Conservation (phyloP, 2,888 invertebrate species). For the Pseudolycoriella hygida region DNA sequence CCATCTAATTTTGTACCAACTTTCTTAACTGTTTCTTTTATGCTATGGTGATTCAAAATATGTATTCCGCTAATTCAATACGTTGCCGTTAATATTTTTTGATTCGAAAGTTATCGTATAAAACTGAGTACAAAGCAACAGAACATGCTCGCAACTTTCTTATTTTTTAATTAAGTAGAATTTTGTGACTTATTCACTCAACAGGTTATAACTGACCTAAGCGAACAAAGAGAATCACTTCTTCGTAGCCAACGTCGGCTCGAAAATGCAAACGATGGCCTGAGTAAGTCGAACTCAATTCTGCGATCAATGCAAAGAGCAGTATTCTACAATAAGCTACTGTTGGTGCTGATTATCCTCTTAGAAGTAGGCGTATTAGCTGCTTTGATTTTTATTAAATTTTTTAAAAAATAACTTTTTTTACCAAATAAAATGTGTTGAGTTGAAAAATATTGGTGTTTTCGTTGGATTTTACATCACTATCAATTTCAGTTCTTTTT, state of each 20-base stretch:
- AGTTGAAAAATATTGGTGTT: background rate
- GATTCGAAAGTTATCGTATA: too few relatives aligned
- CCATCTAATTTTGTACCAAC: too few relatives aligned
- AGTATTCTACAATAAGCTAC: conserved; percentile 56
- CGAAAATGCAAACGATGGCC: conserved; percentile 49
- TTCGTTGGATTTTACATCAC: background rate
- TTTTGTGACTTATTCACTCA: background rate
- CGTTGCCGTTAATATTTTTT: too few relatives aligned
- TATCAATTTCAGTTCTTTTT: too few relatives aligned
- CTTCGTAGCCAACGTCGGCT: conserved; percentile 45
- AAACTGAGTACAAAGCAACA: too few relatives aligned
- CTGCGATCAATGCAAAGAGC: conserved; percentile 47
- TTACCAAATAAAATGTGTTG: background rate
- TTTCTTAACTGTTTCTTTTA: too few relatives aligned
- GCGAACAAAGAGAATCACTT: conserved; percentile 56
- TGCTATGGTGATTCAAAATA: too few relatives aligned
- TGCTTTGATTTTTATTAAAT: conserved; percentile 43
- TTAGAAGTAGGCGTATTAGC: conserved; percentile 48
- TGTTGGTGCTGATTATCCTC: conserved; percentile 53
- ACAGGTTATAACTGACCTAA: conserved; percentile 52
- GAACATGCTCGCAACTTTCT: too few relatives aligned
- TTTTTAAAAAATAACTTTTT: conserved; percentile 24
- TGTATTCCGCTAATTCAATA: too few relatives aligned
- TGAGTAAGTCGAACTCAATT: conserved; percentile 43
- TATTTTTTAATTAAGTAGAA: too few relatives aligned